phyloP scores from a whole-genome alignment of 2,113 vertebrate species.

The human region GRCh38 chr1:195461501-195462000 shows the following conservation, averaged over 20 bases:
- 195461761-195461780: neutral
- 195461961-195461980: neutral
- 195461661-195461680: neutral
- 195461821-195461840: neutral
- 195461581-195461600: neutral
- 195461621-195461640: neutral
- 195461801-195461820: neutral
- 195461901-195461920: neutral
- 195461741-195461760: accelerated
- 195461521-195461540: neutral
- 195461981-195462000: neutral
- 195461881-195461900: neutral
- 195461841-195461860: neutral
- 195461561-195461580: neutral
- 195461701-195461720: neutral
- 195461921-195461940: neutral
- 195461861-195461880: neutral
- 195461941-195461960: neutral
- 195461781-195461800: neutral
- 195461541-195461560: neutral
- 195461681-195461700: no score
- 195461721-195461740: neutral
- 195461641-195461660: neutral
- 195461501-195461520: neutral
- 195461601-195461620: neutral